phyloP scores from a whole-genome alignment of 2,888 invertebrate species.

The Eubasilissa splendida region DNA sequence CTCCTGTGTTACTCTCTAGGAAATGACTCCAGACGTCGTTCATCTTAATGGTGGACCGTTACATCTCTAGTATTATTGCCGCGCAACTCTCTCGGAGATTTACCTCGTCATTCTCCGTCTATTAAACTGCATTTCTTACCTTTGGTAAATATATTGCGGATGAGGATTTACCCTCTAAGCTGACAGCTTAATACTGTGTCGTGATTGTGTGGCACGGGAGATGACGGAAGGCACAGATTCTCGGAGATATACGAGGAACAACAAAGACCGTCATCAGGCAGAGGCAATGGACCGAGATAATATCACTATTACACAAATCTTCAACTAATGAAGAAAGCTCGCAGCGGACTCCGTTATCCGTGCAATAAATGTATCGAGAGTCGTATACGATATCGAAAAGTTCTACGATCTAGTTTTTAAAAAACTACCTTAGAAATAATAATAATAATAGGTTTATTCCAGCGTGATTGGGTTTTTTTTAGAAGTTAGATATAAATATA shows the following conservation, averaged over 20 bases:
- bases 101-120: background rate
- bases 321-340: background rate
- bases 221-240: background rate
- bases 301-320: constrained; percentile 3
- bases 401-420: no score
- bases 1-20: background rate
- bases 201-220: constrained; percentile 9
- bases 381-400: no score
- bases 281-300: constrained; percentile 18
- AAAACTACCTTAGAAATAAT: no score
- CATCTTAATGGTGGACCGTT: background rate
- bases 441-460: no score
- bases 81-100: background rate
- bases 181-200: constrained; percentile 33
- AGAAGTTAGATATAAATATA: no score
- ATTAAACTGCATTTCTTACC: background rate
- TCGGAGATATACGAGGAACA: background rate
- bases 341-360: background rate
- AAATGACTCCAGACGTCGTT: background rate
- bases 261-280: background rate
- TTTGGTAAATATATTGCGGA: background rate
- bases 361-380: no score
- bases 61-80: background rate
- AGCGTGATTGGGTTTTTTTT: no score
- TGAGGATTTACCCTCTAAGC: constrained; percentile 5